Evolutionary conservation across 2,888 invertebrate species (phyloP).

Genomic region (Oithona nana): DNA sequence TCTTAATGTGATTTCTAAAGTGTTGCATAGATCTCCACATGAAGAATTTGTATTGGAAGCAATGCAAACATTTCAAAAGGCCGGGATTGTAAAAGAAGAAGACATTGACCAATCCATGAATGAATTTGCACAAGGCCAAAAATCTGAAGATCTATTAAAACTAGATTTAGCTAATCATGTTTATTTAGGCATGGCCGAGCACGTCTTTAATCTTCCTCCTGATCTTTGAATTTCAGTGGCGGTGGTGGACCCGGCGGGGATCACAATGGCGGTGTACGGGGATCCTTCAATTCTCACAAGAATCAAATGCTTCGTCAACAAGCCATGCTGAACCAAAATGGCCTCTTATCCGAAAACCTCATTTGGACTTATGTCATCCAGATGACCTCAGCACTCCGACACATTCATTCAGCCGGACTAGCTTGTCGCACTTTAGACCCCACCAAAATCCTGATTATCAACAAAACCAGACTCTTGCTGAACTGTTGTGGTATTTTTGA

Average conservation of each 20-base stretch:
- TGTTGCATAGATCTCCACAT: no score
- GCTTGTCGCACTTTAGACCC: slow-evolving; percentile 72
- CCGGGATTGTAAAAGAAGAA: no score
- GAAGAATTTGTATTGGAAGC: no score
- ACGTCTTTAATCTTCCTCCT: no score
- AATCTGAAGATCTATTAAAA: no score
- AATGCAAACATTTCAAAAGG: no score
- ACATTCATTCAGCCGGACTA: slow-evolving; percentile 60
- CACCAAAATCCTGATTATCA: slow-evolving; percentile 67
- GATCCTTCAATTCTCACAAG: slow-evolving; percentile 62
- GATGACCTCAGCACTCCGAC: slow-evolving; percentile 73
- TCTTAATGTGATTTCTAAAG: no score
- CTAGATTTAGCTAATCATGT: no score
- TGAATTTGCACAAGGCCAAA: no score
- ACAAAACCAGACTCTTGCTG: slow-evolving; percentile 49
- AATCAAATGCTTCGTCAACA: slow-evolving; percentile 58
- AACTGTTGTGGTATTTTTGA: slow-evolving; percentile 64
- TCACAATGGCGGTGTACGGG: slow-evolving; percentile 36
- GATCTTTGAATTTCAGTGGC: neutral
- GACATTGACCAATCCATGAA: no score
- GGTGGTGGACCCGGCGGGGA: slow-evolving; percentile 29
- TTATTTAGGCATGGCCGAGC: no score
- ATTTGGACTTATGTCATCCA: slow-evolving; percentile 93
- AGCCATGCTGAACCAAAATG: slow-evolving; percentile 6
- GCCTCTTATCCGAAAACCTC: slow-evolving; percentile 50